These are phyloP conservation scores for Maccullochella peelii DNA, from an alignment of 2,113 vertebrate genomes.

Conservation along the genomic window DNA sequence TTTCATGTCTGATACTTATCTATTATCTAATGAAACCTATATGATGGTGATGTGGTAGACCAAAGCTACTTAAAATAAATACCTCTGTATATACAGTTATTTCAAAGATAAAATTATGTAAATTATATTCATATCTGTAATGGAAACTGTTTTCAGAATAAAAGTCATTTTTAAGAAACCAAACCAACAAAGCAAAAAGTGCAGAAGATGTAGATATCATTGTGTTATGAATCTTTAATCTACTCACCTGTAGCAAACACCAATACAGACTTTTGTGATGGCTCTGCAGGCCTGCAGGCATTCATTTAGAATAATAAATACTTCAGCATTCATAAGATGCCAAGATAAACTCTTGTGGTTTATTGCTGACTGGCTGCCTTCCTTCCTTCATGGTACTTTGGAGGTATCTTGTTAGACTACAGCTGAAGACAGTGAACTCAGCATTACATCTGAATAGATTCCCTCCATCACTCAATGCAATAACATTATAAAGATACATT, in stretches of 20 bases:
- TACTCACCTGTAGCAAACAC: conserved; percentile 10
- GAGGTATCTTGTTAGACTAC: conserved; percentile 16
- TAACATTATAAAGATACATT: conserved; percentile 23
- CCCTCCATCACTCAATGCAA: conserved; percentile 27
- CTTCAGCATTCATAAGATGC: conserved; percentile 16
- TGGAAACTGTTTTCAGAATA: neutral
- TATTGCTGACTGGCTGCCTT: conserved; percentile 34
- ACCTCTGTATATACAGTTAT: neutral
- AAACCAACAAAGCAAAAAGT: neutral
- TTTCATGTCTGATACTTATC: neutral
- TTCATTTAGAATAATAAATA: conserved; percentile 31
- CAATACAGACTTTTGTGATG: neutral
- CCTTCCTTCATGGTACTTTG: conserved; percentile 5
- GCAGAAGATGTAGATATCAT: neutral
- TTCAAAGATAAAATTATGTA: neutral
- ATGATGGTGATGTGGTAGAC: neutral
- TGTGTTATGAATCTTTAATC: conserved; percentile 18
- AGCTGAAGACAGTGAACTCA: conserved; percentile 35
- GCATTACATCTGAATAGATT: conserved; percentile 31
- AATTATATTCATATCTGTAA: neutral
- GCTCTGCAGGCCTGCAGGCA: neutral
- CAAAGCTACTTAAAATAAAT: neutral
- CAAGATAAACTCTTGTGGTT: neutral
- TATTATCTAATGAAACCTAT: neutral
- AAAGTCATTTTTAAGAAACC: neutral